Evolutionary conservation across 1,140 invertebrate species (phyloP).

Genomic region (Cydia fagiglandana): DNA sequence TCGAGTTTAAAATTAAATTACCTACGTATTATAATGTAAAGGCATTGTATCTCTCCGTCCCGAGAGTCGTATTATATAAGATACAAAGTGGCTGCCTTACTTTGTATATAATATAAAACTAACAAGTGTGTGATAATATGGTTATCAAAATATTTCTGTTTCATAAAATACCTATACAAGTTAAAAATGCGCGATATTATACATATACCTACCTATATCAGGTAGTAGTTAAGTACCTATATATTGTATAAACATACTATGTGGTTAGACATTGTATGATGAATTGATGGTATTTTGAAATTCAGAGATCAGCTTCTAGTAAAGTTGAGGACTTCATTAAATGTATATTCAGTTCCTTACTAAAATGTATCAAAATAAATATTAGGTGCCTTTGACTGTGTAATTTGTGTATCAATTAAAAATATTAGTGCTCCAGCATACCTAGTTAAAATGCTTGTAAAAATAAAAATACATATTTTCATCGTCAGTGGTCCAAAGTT

Average conservation of each 20-base stretch:
- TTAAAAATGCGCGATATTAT: neutral
- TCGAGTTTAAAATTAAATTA: slow-evolving; percentile 17
- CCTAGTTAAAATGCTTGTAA: slow-evolving; percentile 11
- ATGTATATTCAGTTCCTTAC: neutral
- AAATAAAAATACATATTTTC: slow-evolving; percentile 6
- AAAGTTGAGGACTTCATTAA: neutral
- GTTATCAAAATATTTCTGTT: slow-evolving; percentile 8
- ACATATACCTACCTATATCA: neutral
- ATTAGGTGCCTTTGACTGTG: neutral
- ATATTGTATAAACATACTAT: neutral
- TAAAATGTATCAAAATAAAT: too few species aligned
- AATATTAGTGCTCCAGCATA: neutral
- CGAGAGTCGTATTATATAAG: neutral
- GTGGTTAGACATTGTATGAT: neutral
- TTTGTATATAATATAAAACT: slow-evolving; percentile 16
- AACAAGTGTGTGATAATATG: neutral
- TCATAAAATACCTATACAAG: neutral
- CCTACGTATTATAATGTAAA: neutral
- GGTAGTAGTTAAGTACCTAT: neutral
- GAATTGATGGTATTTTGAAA: neutral
- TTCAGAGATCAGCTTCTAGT: neutral
- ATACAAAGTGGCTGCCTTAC: neutral
- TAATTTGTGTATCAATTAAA: neutral
- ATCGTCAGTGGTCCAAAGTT: slow-evolving; percentile 18
- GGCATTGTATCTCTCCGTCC: neutral